Percentiles rank a stretch among this genome's conserved stretches.
phyloP scores from a whole-genome alignment of 2,888 invertebrate species.

The Cordilura impudica region DNA sequence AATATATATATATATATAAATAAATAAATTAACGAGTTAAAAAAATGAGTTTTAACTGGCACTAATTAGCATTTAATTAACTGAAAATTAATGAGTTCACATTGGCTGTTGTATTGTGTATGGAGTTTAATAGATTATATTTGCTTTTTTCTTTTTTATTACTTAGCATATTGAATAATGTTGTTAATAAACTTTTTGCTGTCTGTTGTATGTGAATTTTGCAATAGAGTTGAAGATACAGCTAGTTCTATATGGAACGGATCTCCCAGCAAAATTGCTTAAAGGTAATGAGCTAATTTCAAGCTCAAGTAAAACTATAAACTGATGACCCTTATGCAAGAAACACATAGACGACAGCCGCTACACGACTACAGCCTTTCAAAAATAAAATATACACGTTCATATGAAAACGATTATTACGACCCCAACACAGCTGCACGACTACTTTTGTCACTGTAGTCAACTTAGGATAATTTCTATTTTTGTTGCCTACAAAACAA shows the following conservation, averaged over 20 bases:
- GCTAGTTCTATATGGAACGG: not conserved
- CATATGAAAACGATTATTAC: no score
- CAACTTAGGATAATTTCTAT: no score
- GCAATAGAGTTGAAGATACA: not conserved
- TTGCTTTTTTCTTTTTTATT: not conserved
- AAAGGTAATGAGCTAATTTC: no score
- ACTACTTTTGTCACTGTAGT: no score
- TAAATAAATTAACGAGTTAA: slow-evolving; percentile 37
- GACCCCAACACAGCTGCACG: no score
- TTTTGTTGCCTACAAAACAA: no score
- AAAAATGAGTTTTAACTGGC: slow-evolving; percentile 54
- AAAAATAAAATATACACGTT: no score
- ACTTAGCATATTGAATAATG: not conserved
- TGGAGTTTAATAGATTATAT: not conserved
- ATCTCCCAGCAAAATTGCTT: no score
- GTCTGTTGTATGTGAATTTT: not conserved
- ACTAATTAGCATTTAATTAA: slow-evolving; percentile 63
- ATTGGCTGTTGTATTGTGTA: slow-evolving; percentile 32
- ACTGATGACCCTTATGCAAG: no score
- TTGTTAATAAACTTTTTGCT: not conserved
- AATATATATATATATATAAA: not conserved
- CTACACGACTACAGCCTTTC: no score
- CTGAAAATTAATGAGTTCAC: slow-evolving; percentile 57
- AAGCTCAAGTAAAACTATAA: no score
- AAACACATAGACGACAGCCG: no score